These are phyloP conservation scores for Amphiprion ocellaris DNA, from an alignment of 2,113 vertebrate species.

Conservation along the genomic window DNA sequence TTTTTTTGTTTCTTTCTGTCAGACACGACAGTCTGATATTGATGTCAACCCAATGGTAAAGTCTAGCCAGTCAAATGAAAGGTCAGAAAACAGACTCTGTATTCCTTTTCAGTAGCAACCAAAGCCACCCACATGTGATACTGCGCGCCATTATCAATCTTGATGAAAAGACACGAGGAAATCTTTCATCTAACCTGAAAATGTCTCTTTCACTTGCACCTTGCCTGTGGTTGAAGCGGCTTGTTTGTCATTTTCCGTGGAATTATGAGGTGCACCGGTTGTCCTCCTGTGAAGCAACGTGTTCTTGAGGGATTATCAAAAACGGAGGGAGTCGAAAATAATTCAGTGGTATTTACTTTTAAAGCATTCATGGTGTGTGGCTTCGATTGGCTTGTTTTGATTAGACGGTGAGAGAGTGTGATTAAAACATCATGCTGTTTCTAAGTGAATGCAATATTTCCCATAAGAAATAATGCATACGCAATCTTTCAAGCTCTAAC, in stretches of 20 bases:
- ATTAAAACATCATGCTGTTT: constrained; percentile 47
- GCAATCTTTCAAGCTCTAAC: constrained; percentile 52
- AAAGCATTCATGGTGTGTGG: background rate
- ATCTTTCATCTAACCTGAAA: constrained; percentile 73
- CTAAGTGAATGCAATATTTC: constrained; percentile 53
- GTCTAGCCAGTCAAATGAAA: constrained; percentile 66
- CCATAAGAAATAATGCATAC: constrained; percentile 54
- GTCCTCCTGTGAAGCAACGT: background rate
- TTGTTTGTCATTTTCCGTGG: constrained; percentile 30
- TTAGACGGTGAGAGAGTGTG: constrained; percentile 1
- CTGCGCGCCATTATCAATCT: constrained; percentile 68
- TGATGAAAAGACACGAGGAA: constrained; percentile 70
- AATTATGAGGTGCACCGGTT: constrained; percentile 15
- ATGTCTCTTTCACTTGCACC: constrained; percentile 58
- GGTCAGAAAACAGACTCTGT: constrained; percentile 76
- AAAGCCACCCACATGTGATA: constrained; percentile 71
- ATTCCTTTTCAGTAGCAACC: constrained; percentile 71
- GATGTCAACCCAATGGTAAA: constrained; percentile 59
- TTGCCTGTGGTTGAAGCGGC: constrained; percentile 22
- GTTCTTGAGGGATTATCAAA: constrained; percentile 29
- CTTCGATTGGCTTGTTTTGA: constrained; percentile 33
- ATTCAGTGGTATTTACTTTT: constrained; percentile 38
- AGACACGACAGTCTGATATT: constrained; percentile 61
- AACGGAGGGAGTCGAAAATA: constrained; percentile 20
- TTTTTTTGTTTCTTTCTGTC: constrained; percentile 27